Conservation (phyloP, 1,140 invertebrate species). For the Orchesella cincta region DNA sequence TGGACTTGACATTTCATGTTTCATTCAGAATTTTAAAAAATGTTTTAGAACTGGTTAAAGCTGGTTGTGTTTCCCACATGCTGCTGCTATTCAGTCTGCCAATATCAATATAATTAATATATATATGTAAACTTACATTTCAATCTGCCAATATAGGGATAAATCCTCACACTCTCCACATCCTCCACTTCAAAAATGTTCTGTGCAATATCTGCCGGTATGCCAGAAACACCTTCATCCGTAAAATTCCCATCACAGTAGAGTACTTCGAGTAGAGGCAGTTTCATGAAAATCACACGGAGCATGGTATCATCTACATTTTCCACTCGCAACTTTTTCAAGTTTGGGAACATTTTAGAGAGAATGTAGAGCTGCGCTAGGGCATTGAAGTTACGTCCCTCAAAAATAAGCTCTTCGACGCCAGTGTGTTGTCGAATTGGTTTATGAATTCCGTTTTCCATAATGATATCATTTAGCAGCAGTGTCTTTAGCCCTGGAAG, state of each 20-base stretch:
- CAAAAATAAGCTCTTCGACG: slow-evolving; percentile 32
- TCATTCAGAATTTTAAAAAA: too few relatives aligned
- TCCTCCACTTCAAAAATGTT: slow-evolving; percentile 8
- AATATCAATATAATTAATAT: too few relatives aligned
- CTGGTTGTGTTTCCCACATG: too few relatives aligned
- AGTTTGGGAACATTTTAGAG: slow-evolving; percentile 24
- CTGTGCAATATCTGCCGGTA: slow-evolving; percentile 27
- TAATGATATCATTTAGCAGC: slow-evolving; percentile 31
- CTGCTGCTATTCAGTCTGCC: too few relatives aligned
- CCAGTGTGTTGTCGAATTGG: not conserved
- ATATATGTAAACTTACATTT: slow-evolving; percentile 15
- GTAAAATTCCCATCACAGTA: slow-evolving; percentile 33
- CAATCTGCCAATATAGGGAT: slow-evolving; percentile 31
- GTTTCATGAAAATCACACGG: slow-evolving; percentile 14
- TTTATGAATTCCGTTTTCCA: not conserved
- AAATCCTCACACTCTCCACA: slow-evolving; percentile 7
- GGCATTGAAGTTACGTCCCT: slow-evolving; percentile 27
- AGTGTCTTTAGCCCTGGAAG: slow-evolving; percentile 17
- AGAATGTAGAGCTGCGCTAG: slow-evolving; percentile 17
- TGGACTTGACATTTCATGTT: too few relatives aligned
- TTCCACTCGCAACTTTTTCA: slow-evolving; percentile 28
- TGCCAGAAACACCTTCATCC: slow-evolving; percentile 33
- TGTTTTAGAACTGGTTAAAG: too few relatives aligned
- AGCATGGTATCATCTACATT: slow-evolving; percentile 32
- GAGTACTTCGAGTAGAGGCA: slow-evolving; percentile 23